Base-by-base conservation (phyloP, 2,888 invertebrate species). In the Melinopterus prodromus region DNA sequence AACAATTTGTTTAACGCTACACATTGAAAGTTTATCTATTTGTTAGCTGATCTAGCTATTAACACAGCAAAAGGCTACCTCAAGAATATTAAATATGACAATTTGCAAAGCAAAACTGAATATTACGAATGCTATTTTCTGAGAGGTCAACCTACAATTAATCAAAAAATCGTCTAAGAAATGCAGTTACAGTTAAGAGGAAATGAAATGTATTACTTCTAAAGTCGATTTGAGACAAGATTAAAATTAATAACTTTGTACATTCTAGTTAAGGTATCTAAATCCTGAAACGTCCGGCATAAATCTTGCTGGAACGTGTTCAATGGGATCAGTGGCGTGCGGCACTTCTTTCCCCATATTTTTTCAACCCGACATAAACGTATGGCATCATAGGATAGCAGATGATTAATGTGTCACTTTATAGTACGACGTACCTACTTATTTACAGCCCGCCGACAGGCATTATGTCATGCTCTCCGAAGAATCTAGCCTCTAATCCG, bases 401-500 rank as follows among this genome's bases (percentile, higher is more conserved):
- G 6, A 74, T 74, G 35, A 74, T 74, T n/a, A 74, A 36, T 36
- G 36, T 6, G 35, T 26, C 35, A 15, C 37, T 35, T 36, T 12
- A 37, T 74, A n/a, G 74, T 26, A 53, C 53, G 5, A 4, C 53
- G 53, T 53, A 53, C 53, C 37, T n/a, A 36, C 74, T 74, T 74
- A 74, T 74, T 35, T 74, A 74, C 74, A 6, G 35, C 36, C 36
- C 74, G 26, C n/a, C 9, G 74, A 53, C 71, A 16, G 16, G 71
- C 74, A 74, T 74, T 74, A 74, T 74, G 74, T 74, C 74, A 74
- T 74, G 74, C 35, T 6, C n/a, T 37, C n/a, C 74, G 35, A n/a
- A 36, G 74, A 74, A 74, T 74, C 36, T 5, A 26, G n/a, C 35
- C 16, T 74, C 74, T 74, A 74, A 74, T 74, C 74, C 74, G 35